Conservation (phyloP, 2,113 vertebrate species). For the Silurus meridionalis region DNA sequence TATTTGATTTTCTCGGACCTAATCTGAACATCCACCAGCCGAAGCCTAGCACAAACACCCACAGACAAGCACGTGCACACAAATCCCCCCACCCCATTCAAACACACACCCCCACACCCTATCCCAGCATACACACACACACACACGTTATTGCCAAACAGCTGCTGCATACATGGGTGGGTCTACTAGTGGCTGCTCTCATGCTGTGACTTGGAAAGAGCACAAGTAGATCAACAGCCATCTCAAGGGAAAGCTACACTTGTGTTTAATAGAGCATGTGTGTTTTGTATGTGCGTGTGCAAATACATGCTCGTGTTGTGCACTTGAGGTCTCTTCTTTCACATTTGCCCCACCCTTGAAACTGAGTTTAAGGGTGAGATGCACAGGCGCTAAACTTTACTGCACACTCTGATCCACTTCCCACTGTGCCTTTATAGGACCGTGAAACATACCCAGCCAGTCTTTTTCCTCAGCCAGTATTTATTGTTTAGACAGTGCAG, state of each 20-base stretch:
- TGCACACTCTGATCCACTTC: background rate
- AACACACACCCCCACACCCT: background rate
- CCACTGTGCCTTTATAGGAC: background rate
- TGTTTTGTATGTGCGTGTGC: conserved; percentile 23
- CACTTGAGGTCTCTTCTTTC: conserved; percentile 17
- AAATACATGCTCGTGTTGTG: background rate
- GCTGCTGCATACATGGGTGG: conserved; percentile 42
- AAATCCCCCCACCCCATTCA: background rate
- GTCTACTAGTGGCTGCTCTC: conserved; percentile 9
- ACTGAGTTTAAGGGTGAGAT: background rate
- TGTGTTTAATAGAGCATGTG: background rate
- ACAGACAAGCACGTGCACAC: background rate
- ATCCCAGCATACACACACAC: background rate
- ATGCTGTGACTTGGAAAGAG: conserved; percentile 30
- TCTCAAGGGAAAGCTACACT: conserved; percentile 19
- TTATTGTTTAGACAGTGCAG: background rate
- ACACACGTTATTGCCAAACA: conserved; percentile 42
- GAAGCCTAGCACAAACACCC: background rate
- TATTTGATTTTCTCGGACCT: background rate
- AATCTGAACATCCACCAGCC: background rate
- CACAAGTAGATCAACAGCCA: conserved; percentile 39
- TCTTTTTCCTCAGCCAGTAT: background rate
- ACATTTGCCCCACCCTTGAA: background rate
- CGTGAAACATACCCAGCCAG: background rate
- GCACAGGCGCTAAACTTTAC: background rate